A percentile compares a stretch with the other conserved stretches of the same genome.
Conservation (phyloP, 2,113 vertebrate species). For the Psittacula cyanocephala region DNA sequence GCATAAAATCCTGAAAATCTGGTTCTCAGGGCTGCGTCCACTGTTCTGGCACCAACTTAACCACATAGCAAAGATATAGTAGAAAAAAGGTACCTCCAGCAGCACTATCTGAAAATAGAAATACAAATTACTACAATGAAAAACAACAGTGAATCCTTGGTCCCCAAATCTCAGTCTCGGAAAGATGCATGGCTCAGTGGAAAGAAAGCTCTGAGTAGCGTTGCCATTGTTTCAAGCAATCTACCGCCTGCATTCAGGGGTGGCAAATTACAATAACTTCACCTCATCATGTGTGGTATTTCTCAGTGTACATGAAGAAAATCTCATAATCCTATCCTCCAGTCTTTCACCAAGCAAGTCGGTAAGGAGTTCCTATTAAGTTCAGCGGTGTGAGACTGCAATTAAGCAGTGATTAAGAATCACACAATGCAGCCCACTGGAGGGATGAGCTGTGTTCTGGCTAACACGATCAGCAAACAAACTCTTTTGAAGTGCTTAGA, state of each 20-base stretch:
- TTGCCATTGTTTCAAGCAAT: not conserved
- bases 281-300: not conserved
- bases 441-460: not conserved
- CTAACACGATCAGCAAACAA: not conserved
- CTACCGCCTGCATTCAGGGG: fast-evolving
- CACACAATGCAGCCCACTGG: not conserved
- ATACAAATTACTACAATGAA: not conserved
- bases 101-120: not conserved
- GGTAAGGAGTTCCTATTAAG: not conserved
- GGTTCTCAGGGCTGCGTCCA: not conserved
- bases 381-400: not conserved
- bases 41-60: not conserved
- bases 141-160: not conserved
- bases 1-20: not conserved
- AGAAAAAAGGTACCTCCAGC: not conserved
- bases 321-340: conserved; percentile 8
- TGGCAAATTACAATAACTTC: not conserved
- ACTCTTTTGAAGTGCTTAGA: not conserved
- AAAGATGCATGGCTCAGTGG: not conserved
- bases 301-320: not conserved
- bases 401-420: conserved; percentile 12
- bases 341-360: not conserved
- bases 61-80: fast-evolving
- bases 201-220: not conserved
- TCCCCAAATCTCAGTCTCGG: not conserved